Conservation (phyloP, 2,113 vertebrate species). For the Varanus komodoensis region DNA sequence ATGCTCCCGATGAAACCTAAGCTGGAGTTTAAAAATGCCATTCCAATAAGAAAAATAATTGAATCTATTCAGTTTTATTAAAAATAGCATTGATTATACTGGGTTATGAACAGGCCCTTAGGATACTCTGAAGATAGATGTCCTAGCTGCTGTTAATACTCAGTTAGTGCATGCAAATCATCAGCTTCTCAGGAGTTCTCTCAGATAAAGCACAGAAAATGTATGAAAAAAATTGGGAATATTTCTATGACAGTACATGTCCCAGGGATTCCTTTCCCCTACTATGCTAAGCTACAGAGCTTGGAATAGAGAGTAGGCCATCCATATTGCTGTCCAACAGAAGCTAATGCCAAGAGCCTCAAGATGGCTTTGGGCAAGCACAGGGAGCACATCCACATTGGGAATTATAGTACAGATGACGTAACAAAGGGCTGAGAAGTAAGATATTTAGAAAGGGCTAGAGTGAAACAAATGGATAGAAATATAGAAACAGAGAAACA, state of each 20-base stretch:
- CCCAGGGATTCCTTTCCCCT: neutral
- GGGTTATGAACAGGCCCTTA: neutral
- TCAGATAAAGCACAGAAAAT: no score
- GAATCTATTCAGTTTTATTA: neutral
- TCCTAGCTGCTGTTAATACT: neutral
- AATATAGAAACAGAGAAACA: neutral
- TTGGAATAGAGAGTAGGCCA: neutral
- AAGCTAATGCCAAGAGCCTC: neutral
- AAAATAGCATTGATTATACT: neutral
- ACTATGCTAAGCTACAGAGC: neutral
- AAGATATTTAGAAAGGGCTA: neutral
- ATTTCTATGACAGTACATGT: no score
- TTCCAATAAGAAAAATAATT: neutral
- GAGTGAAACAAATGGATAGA: neutral
- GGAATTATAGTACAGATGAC: neutral
- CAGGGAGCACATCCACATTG: no score
- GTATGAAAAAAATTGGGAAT: no score
- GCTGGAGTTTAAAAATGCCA: neutral
- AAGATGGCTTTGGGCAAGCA: neutral
- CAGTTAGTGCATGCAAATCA: no score
- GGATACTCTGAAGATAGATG: neutral
- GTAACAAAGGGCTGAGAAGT: neutral
- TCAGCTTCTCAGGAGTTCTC: no score
- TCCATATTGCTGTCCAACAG: neutral
- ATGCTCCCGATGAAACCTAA: neutral